Evolutionary conservation across 2,888 invertebrate genomes (phyloP).

Genomic region (Steinernema carpocapsae): DNA sequence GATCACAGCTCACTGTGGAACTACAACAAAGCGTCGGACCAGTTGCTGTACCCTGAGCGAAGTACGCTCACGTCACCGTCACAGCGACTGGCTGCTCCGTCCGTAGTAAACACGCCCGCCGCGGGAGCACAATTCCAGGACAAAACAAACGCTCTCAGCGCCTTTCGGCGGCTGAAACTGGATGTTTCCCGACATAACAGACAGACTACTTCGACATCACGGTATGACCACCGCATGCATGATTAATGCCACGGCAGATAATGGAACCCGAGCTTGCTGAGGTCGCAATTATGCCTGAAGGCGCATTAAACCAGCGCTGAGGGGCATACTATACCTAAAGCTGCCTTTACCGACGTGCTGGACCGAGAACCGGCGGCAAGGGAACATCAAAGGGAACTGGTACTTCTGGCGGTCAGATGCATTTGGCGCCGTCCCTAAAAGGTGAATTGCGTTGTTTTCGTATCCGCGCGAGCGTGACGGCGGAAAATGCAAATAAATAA

Average conservation of each 20-base stretch:
- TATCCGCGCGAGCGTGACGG: too few relatives aligned
- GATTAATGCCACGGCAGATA: conserved; percentile 1
- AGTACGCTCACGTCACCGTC: conserved; percentile 29
- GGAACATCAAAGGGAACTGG: too few relatives aligned
- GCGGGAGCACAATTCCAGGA: conserved; percentile 4
- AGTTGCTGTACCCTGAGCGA: neutral
- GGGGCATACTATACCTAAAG: too few relatives aligned
- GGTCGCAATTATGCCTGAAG: neutral
- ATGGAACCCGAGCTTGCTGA: neutral
- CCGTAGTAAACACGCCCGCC: conserved; percentile 4
- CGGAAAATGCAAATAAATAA: conserved; percentile 24
- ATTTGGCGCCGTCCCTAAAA: neutral
- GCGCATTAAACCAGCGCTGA: neutral
- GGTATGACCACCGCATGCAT: neutral
- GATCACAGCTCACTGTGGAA: neutral
- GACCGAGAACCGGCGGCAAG: too few relatives aligned
- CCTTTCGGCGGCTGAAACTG: neutral
- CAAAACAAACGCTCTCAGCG: conserved; percentile 3
- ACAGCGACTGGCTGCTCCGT: neutral
- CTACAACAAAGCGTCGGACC: conserved; percentile 1
- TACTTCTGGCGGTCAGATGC: neutral
- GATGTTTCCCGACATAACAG: too few relatives aligned
- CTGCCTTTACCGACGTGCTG: too few relatives aligned
- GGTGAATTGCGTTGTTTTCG: conserved; percentile 25
- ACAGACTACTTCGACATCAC: conserved; percentile 1